Conservation (phyloP, 2,113 vertebrate genomes). For the Pardalotus punctatus region DNA sequence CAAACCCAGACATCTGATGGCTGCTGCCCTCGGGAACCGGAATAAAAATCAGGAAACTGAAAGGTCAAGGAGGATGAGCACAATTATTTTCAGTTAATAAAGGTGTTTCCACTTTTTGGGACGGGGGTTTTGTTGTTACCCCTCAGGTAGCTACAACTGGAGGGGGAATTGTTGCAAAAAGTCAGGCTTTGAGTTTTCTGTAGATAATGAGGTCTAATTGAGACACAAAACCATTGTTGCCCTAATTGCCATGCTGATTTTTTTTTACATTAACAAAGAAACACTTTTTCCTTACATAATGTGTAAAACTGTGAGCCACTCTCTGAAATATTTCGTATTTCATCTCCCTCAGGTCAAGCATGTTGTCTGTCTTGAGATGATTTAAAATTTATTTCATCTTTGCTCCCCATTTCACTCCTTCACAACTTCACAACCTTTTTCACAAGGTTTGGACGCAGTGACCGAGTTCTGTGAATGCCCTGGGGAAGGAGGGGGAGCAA, state of each 20-base stretch:
- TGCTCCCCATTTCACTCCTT: neutral
- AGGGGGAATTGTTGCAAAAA: neutral
- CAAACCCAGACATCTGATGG: neutral
- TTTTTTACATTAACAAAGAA: conserved; percentile 12
- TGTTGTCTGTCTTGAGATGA: neutral
- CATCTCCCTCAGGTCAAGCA: neutral
- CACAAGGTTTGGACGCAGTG: neutral
- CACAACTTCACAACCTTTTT: neutral
- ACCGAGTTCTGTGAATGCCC: neutral
- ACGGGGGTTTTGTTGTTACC: neutral
- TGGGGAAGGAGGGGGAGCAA: neutral
- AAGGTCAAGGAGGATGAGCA: conserved; percentile 33
- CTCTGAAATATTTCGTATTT: neutral
- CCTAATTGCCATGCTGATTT: conserved; percentile 57
- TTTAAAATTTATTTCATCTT: neutral
- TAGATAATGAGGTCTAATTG: neutral
- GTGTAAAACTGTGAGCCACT: neutral
- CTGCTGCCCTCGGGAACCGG: neutral
- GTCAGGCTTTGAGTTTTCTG: neutral
- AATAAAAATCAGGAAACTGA: neutral
- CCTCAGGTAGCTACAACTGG: neutral
- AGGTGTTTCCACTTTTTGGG: neutral
- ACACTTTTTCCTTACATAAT: neutral
- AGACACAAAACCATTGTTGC: conserved; percentile 13
- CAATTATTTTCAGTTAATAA: conserved; percentile 23